Evolutionary conservation across 2,888 invertebrate species (phyloP), one percentile per base, ranked within the genome.

Genomic region (Pachycephus smyrnensis): DNA sequence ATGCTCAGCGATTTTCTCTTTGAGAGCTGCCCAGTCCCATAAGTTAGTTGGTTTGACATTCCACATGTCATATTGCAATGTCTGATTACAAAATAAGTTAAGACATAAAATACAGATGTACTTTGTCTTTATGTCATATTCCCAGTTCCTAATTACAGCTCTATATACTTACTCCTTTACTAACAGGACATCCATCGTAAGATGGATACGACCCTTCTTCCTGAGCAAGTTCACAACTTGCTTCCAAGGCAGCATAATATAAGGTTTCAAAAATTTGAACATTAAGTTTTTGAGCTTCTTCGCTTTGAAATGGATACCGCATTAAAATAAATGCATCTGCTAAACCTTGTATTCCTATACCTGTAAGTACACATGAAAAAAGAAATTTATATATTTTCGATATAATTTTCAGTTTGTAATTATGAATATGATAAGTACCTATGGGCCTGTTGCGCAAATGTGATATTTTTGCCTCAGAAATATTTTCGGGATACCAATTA

Each of bases 41-140:
- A 97, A 93, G 84, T 96, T 93, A 1, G 97, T 95, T 0, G 98
- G 97, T 11, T 93, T 95, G 81, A 97, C 97, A 86, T 95, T 92
- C 99, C 99, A 99, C 99, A 99, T 98, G 86, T 99, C 99, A 90
- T 97, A 98, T 90, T 99, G 99, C 74, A 99, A 93, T 85, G 98
- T 96, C 94, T 94, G 83, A 78, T 73, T 36, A 79, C 32, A 55
- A 73, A 76, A 12, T 68, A 12, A 79, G 23, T 32, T 23, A 80
- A 69, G 33, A 78, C 32, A 31, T 40, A 73, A 55, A n/a, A 4
- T 6, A 36, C 11, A 30, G 4, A 75, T 33, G 33, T 35, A 68
- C 33, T 77, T 73, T 80, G 69, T 73, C 74, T 37, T 11, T 11
- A 71, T 71, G 12, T 71, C 15, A 71, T 71, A 40, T 55, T 55